phyloP scores from a whole-genome alignment of 2,113 vertebrate genomes.

The Nycticorax nycticorax region DNA sequence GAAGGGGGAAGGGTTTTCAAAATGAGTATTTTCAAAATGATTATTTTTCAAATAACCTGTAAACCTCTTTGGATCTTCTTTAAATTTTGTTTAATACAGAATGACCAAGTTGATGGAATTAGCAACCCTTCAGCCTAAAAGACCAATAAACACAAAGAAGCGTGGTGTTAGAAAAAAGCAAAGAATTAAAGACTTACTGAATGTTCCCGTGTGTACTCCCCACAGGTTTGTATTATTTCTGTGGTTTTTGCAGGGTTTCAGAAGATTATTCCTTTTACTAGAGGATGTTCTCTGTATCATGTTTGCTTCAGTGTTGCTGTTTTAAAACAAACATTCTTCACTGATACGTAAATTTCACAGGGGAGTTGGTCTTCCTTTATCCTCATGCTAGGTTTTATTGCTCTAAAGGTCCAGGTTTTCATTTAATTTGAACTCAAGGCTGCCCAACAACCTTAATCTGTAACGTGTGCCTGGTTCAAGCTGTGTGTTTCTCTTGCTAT shows the following conservation, averaged over 20 bases:
- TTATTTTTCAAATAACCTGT: neutral
- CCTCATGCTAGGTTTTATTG: neutral
- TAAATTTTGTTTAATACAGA: conserved; percentile 67
- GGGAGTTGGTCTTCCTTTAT: neutral
- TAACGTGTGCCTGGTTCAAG: neutral
- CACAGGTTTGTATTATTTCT: conserved; percentile 81
- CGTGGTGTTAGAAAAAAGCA: conserved; percentile 87
- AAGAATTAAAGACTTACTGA: conserved; percentile 91
- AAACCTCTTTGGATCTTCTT: neutral
- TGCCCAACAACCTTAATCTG: neutral
- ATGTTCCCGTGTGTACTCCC: conserved; percentile 72
- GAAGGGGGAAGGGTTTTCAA: neutral
- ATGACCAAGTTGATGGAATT: conserved; percentile 91
- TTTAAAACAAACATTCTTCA: neutral
- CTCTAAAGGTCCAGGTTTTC: neutral
- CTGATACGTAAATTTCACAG: neutral
- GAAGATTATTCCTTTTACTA: neutral
- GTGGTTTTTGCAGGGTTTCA: neutral
- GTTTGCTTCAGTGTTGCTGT: neutral
- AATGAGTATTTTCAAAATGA: neutral
- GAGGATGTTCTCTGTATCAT: neutral
- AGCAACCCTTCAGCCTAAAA: conserved; percentile 90
- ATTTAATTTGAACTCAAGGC: neutral
- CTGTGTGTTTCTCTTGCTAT: neutral
- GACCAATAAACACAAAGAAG: conserved; percentile 82